Evolutionary conservation across 2,888 invertebrate genomes (phyloP), one percentile per base, ranked within the genome.

Genomic region (Eretmocerus hayati): DNA sequence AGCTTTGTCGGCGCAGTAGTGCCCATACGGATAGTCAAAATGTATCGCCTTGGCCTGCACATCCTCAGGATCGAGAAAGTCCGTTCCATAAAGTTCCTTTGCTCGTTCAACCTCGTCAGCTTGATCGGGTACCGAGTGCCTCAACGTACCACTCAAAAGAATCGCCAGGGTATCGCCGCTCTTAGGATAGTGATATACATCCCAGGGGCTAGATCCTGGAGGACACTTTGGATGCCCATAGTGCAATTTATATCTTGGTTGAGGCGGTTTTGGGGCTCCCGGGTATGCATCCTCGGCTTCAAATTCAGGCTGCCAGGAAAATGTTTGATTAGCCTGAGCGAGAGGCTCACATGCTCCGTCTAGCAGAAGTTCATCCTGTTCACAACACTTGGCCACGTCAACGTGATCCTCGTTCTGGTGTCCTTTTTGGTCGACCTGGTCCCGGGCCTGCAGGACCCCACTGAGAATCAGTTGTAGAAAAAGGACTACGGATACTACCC

Each of bases 1-100:
- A 60, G 85, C 87, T 76, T 84, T 87, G 64, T 90, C 90, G 62
- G 87, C 77, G 63, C 90, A 90, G 66, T 90, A 90, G 69, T 85
- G 82, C 35, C 85, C 83, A 54, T 80, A 81, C 16, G 77, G 74
- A 64, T 88, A 86, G 63, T 88, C 86, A 61, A 85, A 80, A 52
- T 79, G 83, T 3, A 69, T 56, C 30, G 55, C 54, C 41, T 56
- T 56, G 18, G 62, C 59, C 19, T 74, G 46, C 51, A 52, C 51
- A 2, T 62, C 60, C 1, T 59, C 56, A 2, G 58, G 79, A 67
- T 43, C 79, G 73, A 64, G 80, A 73, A 60, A 76, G 74, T 43
- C 73, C 71, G 52, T 62, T 2, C 52, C 59, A 15, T 60, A 57
- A 13, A 56, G n/a, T 21, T 54, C 61, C 38, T 59, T 63, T 32